Evolutionary conservation across 2,797 vertebrate genomes (phyloP).

Genomic region (Oreortyx pictus): DNA sequence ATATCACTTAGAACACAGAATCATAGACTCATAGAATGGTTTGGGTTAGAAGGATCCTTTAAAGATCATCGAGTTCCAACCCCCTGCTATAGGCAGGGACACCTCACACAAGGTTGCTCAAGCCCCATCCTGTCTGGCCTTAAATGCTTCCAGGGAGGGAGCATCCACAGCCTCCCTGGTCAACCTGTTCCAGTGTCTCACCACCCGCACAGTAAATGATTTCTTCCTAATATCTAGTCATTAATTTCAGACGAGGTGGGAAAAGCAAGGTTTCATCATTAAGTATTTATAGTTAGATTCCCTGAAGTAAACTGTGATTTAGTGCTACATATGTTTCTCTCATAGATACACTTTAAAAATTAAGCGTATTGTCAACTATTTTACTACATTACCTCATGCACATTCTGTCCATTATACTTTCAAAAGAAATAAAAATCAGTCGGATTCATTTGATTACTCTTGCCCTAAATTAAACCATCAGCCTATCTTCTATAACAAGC

Average conservation of each 20-base stretch:
- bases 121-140: no score
- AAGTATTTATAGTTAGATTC: background rate
- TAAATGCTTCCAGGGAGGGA: no score
- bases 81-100: no score
- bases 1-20: background rate
- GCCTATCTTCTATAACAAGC: constrained; percentile 19
- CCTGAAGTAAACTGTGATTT: background rate
- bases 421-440: constrained; percentile 6
- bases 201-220: no score
- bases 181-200: no score
- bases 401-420: background rate
- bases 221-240: no score
- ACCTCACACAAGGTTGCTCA: no score
- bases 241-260: constrained; percentile 18
- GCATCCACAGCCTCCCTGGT: no score
- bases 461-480: constrained; percentile 49
- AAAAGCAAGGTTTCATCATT: constrained; percentile 9
- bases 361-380: background rate
- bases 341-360: constrained; percentile 18
- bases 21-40: no score
- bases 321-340: background rate
- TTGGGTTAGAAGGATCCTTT: no score
- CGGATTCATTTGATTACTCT: constrained; percentile 42
- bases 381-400: background rate
- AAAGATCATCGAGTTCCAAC: no score